These are phyloP conservation scores for Pollachius pollachius DNA, from an alignment of 2,113 vertebrate genomes.

Conservation along the genomic window DNA sequence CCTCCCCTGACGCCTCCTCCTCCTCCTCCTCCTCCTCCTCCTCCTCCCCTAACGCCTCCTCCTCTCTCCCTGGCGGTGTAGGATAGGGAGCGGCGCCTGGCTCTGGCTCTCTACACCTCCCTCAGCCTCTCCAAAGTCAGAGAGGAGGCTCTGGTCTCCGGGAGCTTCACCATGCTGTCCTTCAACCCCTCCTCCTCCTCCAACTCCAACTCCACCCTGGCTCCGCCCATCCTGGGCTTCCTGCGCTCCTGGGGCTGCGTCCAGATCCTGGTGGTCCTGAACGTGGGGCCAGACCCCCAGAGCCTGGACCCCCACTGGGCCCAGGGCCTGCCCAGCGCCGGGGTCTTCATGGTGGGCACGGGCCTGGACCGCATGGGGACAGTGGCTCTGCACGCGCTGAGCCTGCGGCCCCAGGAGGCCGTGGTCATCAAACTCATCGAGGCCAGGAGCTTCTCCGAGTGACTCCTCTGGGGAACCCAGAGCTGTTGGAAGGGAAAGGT, in stretches of 20 bases:
- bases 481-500: too few species aligned
- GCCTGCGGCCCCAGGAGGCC: constrained; percentile 65
- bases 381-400: constrained; percentile 47
- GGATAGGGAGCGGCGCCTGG: constrained; percentile 16
- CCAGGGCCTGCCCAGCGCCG: constrained; percentile 46
- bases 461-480: not conserved
- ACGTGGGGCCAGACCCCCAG: constrained; percentile 48
- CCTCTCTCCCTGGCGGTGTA: constrained; percentile 6
- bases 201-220: constrained; percentile 22
- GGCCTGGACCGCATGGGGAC: constrained; percentile 58
- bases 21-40: too few species aligned
- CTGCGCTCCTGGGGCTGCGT: constrained; percentile 74
- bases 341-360: constrained; percentile 67
- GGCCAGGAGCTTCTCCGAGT: constrained; percentile 45
- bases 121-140: constrained; percentile 59
- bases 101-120: constrained; percentile 53
- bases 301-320: constrained; percentile 55
- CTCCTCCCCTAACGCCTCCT: not conserved
- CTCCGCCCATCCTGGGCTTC: constrained; percentile 59
- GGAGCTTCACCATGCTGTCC: constrained; percentile 65
- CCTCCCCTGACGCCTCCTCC: not conserved
- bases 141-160: constrained; percentile 70
- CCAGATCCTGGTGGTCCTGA: constrained; percentile 69
- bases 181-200: constrained; percentile 43
- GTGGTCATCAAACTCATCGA: constrained; percentile 72